These are phyloP conservation scores for Antechinus stuartii DNA, from an alignment of 2,113 vertebrate genomes.

Conservation along the genomic window DNA sequence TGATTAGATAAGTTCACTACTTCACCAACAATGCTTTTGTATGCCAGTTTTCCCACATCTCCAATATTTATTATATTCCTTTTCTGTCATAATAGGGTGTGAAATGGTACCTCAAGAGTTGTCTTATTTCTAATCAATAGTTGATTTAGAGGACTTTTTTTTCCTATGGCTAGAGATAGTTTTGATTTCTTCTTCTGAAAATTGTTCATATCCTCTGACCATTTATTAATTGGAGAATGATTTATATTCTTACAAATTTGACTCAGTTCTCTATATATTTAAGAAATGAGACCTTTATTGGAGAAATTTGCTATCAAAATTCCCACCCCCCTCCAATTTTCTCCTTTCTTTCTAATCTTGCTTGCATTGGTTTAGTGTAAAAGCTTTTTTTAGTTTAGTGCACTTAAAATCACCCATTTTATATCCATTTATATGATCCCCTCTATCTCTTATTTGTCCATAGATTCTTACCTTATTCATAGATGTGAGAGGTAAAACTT, in stretches of 20 bases:
- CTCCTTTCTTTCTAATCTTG: not conserved
- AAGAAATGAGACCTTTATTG: not conserved
- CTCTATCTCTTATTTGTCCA: not conserved
- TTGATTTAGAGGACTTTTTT: not conserved
- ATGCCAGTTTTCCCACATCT: not conserved
- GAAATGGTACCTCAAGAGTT: not conserved
- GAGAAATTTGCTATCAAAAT: not conserved
- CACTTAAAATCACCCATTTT: not conserved
- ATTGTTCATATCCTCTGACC: not conserved
- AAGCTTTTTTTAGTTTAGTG: not conserved
- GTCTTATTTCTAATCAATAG: not conserved
- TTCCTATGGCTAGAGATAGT: not conserved
- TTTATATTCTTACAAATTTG: not conserved
- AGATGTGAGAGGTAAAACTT: not conserved
- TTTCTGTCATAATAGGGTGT: not conserved
- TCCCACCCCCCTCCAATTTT: no score
- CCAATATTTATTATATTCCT: not conserved
- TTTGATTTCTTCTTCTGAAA: not conserved
- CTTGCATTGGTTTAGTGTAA: not conserved
- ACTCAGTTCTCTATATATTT: not conserved
- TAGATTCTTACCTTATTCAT: not conserved
- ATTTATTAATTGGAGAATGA: not conserved
- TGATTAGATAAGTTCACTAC: not conserved
- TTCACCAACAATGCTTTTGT: not conserved
- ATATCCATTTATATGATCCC: not conserved